Evolutionary conservation across 1,140 invertebrate species (phyloP).

Genomic region (Gonatopus flavifemur): DNA sequence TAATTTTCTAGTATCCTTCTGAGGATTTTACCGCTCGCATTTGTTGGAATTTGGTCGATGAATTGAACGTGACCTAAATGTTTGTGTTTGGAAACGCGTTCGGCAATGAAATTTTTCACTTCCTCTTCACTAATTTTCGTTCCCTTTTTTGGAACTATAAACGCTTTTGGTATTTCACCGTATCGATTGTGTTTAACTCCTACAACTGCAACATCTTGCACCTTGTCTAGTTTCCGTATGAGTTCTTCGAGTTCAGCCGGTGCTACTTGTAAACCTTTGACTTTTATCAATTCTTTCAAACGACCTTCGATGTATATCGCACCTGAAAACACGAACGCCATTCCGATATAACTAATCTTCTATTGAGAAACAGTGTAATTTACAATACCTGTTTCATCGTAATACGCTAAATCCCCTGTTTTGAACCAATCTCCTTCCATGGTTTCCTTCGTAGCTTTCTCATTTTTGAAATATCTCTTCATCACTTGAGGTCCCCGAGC

Average conservation of each 20-base stretch:
- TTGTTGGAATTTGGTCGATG: slow-evolving; percentile 72
- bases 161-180: slow-evolving; percentile 76
- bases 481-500: slow-evolving; percentile 40
- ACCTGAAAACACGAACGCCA: slow-evolving; percentile 42
- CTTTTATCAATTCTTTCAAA: slow-evolving; percentile 65
- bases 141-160: slow-evolving; percentile 63
- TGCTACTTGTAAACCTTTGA: slow-evolving; percentile 59
- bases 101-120: slow-evolving; percentile 60
- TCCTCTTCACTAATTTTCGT: slow-evolving; percentile 51
- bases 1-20: slow-evolving; percentile 60
- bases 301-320: slow-evolving; percentile 58
- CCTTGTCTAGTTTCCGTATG: slow-evolving; percentile 49
- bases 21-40: slow-evolving; percentile 74
- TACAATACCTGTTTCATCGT: slow-evolving; percentile 29
- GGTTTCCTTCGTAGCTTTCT: slow-evolving; percentile 55
- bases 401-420: slow-evolving; percentile 76
- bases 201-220: slow-evolving; percentile 78
- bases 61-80: slow-evolving; percentile 69
- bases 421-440: slow-evolving; percentile 72
- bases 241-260: slow-evolving; percentile 40
- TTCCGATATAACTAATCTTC: slow-evolving; percentile 55
- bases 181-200: slow-evolving; percentile 71
- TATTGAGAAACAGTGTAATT: slow-evolving; percentile 60
- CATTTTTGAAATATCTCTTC: slow-evolving; percentile 63
- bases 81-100: slow-evolving; percentile 65